phyloP scores from a whole-genome alignment of 2,888 invertebrate species.

The Encarsia formosa region DNA sequence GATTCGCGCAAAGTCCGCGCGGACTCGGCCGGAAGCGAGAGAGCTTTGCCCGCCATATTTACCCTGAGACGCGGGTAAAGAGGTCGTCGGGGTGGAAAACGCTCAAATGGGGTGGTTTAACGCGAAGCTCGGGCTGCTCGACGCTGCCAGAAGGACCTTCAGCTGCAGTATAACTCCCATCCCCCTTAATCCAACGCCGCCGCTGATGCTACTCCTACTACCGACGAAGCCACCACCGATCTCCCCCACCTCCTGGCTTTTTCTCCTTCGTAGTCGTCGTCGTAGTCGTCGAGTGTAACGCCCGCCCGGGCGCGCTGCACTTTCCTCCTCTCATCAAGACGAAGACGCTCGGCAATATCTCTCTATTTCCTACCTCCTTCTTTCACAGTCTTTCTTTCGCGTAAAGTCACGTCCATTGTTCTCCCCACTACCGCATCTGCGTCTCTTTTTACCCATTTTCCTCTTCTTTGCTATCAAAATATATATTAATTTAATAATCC shows the following conservation, averaged over 20 bases:
- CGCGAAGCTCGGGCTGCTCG: conserved; percentile 42
- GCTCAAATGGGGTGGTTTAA: conserved; percentile 53
- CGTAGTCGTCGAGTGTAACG: too few relatives aligned
- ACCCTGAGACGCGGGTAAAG: conserved; percentile 47
- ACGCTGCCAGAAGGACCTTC: conserved; percentile 45
- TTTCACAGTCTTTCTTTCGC: too few relatives aligned
- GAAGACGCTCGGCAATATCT: too few relatives aligned
- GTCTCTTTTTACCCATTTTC: too few relatives aligned
- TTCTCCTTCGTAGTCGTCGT: neutral
- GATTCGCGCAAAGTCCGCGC: conserved; percentile 18
- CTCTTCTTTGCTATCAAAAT: too few relatives aligned
- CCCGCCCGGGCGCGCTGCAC: neutral
- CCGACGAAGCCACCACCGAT: neutral
- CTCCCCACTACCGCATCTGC: too few relatives aligned
- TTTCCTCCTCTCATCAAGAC: neutral
- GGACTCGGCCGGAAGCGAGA: conserved; percentile 14
- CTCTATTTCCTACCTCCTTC: neutral
- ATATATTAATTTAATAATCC: too few relatives aligned
- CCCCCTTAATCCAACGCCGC: neutral
- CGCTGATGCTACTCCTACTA: neutral
- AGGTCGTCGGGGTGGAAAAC: conserved; percentile 52
- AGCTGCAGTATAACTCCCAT: neutral
- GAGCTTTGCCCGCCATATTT: conserved; percentile 36
- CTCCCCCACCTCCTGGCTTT: neutral
- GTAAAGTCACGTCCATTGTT: too few relatives aligned